Base-by-base conservation (phyloP, 1,140 invertebrate species). In the Lamellibrachia luymesi region DNA sequence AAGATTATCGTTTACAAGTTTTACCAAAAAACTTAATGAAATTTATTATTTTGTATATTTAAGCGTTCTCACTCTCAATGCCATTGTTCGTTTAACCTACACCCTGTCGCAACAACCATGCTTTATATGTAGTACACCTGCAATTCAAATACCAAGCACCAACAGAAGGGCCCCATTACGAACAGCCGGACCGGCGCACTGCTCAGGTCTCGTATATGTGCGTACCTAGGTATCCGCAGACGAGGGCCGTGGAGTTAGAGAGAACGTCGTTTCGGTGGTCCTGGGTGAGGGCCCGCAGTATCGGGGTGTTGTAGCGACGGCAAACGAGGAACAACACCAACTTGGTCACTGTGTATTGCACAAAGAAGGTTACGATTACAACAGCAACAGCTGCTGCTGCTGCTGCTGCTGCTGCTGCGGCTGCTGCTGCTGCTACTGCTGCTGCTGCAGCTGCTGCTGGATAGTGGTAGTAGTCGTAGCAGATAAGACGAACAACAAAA, bases 241-340 rank as follows among this genome's bases (percentile, higher is more conserved):
- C 91, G 8, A 95, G 93, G 22, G 95, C 95, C 13, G 94, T 94
- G 4, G 93, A 27, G 50, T 94, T 94, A 10, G 95, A 95, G 90
- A 93, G 50, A 38, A 95, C 93, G 92, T 95, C 95, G 91, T 95
- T 95, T n/a, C 95, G 92, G 92, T 95, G 95, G 93, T 95, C 95
- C 92, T 94, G 94, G n/a, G 95, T 94, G 90, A 95, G 92, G 80
- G 90, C 94, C 90, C 89, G 56, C 13, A 64, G 89, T 51, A 22
- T 27, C 38, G 94, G 93, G 2, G 64, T 93, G 22, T 91, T 38
- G n/a, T 49, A 51, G 52, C 94, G 90, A 51, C 93, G 51, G 50
- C 94, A 94, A 4, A 94, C 25, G 25, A 94, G 50, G 90, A 90
- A 94, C 38, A 94, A 89, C 10, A 94, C 90, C n/a, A 93, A 50